phyloP scores from a whole-genome alignment of 2,113 vertebrate species.

The Trematomus loennbergii region DNA sequence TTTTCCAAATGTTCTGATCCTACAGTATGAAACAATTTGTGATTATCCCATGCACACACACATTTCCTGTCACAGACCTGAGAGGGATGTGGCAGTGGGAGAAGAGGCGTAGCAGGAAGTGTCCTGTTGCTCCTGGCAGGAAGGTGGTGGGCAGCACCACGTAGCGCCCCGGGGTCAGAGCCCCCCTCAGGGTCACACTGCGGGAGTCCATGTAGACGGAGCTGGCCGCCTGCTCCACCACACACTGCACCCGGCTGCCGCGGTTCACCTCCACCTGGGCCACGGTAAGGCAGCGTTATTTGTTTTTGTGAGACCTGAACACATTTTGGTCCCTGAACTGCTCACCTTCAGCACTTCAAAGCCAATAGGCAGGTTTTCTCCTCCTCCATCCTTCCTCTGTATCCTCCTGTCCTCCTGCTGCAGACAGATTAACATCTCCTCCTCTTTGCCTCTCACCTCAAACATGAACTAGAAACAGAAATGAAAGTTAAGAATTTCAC shows the following conservation, averaged over 20 bases:
- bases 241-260: slow-evolving; percentile 80
- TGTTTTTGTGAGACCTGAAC: neutral
- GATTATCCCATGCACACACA: neutral
- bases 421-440: slow-evolving; percentile 85
- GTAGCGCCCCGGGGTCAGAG: slow-evolving; percentile 79
- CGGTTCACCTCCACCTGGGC: slow-evolving; percentile 87
- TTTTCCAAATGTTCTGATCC: too few species aligned
- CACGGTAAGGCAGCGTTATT: neutral
- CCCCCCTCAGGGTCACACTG: slow-evolving; percentile 81
- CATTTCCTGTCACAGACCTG: slow-evolving; percentile 60
- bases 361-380: slow-evolving; percentile 87
- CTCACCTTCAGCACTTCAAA: slow-evolving; percentile 87
- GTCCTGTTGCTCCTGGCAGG: slow-evolving; percentile 77
- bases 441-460: slow-evolving; percentile 75
- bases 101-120: slow-evolving; percentile 84
- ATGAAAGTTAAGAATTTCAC: neutral
- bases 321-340: neutral
- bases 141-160: slow-evolving; percentile 86
- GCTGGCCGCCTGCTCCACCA: slow-evolving; percentile 83
- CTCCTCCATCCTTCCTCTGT: slow-evolving; percentile 79
- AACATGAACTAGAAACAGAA: slow-evolving; percentile 82
- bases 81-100: slow-evolving; percentile 78
- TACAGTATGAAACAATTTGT: neutral
- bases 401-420: slow-evolving; percentile 87
- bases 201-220: slow-evolving; percentile 88